Base-by-base conservation (phyloP, 1,140 invertebrate species). In the Ectropis grisescens region DNA sequence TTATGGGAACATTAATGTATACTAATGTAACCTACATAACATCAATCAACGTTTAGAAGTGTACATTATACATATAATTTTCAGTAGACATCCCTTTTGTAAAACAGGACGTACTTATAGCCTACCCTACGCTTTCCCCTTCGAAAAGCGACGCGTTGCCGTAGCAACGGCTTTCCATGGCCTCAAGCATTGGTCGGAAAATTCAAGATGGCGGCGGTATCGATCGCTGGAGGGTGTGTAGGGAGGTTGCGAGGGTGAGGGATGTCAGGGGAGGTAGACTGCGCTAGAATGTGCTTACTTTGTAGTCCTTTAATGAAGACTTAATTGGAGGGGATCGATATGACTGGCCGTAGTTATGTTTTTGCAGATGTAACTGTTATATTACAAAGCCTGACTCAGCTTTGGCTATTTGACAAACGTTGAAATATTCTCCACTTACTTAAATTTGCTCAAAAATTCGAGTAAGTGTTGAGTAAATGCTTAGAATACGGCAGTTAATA, bases 171-270 rank as follows among this genome's bases (percentile, higher is more conserved):
- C 57, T 80, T 80, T 80, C 66, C 75, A 72, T 72, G 54, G 49
- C 75, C 55, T 66, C 71, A 59, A 47, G 69, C 58, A 80, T 80
- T 80, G 75, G 75, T 76, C 61, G 75, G 75, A 62, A 80, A 80
- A 80, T 80, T 67, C 75, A 80, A 80, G 56, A 80, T 80, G 75
- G 75, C 75, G 49, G 44, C 24, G 31, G 23, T 75, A 76, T 80
- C 64, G 75, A 76, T 80, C 69, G 64, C 24, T 19, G 49, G 46
- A 58, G 65, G 58, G 49, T 48, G 47, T 30, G 44, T 33, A 36
- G 41, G 42, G 42, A 51, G 54, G 12, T 11, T 14, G 14, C 13
- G 16, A 19, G 19, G 14, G 36, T 22, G 37, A 14, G 15, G 13
- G 16, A 19, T 19, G 8, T 3, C 3, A 19, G 16, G 16, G 36